A percentile compares a stretch with the other conserved stretches of the same genome.
Evolutionary conservation across 2,797 vertebrate species (phyloP).

Genomic region (Eospalax fontanierii): DNA sequence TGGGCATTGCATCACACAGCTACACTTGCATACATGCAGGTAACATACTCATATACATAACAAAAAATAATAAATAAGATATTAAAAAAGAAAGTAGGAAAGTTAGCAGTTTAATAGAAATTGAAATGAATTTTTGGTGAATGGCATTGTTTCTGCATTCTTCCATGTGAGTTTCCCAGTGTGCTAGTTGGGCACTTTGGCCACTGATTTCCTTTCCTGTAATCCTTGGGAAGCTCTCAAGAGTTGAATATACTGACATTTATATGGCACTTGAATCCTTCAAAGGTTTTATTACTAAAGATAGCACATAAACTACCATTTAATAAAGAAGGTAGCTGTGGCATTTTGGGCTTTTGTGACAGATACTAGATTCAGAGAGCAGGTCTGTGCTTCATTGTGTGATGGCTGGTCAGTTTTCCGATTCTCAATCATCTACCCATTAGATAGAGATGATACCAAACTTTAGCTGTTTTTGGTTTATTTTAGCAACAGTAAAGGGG

Average conservation of each 20-base stretch:
- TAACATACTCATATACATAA: no score
- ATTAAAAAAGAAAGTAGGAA: conserved; percentile 10
- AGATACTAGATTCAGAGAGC: neutral
- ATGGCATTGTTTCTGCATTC: neutral
- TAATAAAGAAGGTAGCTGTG: neutral
- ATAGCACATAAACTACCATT: neutral
- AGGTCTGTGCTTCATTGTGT: neutral
- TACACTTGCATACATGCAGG: no score
- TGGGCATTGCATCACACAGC: no score
- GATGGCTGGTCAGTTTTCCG: neutral
- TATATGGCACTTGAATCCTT: neutral
- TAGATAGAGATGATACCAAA: neutral
- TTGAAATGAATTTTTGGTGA: neutral
- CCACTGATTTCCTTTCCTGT: neutral
- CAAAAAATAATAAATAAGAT: no score
- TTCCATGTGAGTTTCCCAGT: neutral
- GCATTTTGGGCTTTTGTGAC: neutral
- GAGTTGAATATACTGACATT: neutral
- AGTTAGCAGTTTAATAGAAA: neutral
- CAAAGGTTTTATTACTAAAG: neutral
- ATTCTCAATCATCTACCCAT: neutral
- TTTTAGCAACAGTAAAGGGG: neutral
- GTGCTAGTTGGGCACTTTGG: no score
- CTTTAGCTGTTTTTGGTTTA: neutral
- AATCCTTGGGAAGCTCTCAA: neutral